These are phyloP conservation scores for Meteorus colon DNA, from an alignment of 2,888 invertebrate genomes.

Conservation along the genomic window DNA sequence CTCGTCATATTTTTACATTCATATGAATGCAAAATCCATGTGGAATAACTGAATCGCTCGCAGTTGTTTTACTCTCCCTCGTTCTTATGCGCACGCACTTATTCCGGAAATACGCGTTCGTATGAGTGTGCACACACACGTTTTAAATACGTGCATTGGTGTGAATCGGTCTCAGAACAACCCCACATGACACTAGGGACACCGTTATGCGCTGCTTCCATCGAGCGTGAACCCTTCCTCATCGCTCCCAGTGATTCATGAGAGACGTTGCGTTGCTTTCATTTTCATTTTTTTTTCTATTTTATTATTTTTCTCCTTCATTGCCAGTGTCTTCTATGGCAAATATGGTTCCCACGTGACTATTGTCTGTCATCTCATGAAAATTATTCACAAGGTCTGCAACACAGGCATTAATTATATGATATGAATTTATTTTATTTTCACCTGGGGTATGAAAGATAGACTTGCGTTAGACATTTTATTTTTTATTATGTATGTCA, in stretches of 20 bases:
- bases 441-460: not conserved
- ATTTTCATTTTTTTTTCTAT: constrained; percentile 24
- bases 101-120: constrained; percentile 40
- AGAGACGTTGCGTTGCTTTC: constrained; percentile 42
- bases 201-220: constrained; percentile 40
- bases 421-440: not conserved
- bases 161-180: constrained; percentile 28
- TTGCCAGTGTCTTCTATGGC: constrained; percentile 24
- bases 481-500: not conserved
- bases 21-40: constrained; percentile 9
- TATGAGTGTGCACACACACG: not conserved
- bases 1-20: not conserved
- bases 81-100: constrained; percentile 25
- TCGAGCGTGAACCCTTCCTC: constrained; percentile 44
- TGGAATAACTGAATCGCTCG: constrained; percentile 6
- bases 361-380: constrained; percentile 22
- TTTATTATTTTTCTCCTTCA: constrained; percentile 25
- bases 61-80: constrained; percentile 27
- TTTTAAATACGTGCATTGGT: constrained; percentile 20
- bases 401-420: not conserved
- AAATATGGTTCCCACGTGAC: constrained; percentile 39
- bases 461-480: not conserved
- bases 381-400: not conserved
- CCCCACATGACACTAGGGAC: constrained; percentile 38
- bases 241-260: constrained; percentile 40